Percentiles rank a stretch among this genome's conserved stretches.
Conservation (phyloP, 2,888 invertebrate species). For the Homarus gammarus region DNA sequence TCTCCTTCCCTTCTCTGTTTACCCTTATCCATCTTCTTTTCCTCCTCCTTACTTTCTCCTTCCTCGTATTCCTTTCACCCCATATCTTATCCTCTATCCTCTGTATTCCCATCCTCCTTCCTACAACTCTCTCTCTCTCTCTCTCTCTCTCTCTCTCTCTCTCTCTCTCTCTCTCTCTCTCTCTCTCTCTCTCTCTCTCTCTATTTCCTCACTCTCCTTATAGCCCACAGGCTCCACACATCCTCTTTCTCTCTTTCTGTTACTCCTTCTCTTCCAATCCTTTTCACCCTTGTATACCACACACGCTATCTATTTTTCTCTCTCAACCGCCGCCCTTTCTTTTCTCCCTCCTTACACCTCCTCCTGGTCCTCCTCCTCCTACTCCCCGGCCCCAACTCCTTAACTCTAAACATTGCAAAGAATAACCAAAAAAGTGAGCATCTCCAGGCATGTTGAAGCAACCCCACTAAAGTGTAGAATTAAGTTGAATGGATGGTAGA, state of each 20-base stretch:
- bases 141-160: no score
- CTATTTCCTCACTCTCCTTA: not conserved
- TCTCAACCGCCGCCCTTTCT: not conserved
- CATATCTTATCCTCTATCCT: no score
- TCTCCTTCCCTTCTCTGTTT: no score
- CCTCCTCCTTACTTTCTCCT: no score
- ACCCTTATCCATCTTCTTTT: no score
- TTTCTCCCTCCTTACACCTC: not conserved
- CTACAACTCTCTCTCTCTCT: not conserved
- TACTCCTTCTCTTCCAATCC: not conserved
- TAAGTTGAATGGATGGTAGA: no score
- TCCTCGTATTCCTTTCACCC: no score
- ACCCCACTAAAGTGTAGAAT: no score
- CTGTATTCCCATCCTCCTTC: not conserved
- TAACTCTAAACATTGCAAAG: no score
- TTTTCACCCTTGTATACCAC: not conserved
- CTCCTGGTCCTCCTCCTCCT: not conserved
- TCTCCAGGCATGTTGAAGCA: no score
- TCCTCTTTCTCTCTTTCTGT: not conserved
- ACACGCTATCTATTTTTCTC: conserved; percentile 8
- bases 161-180: not conserved
- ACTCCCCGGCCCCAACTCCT: not conserved
- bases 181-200: not conserved
- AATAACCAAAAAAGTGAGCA: no score
- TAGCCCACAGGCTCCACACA: no score